phyloP scores from a whole-genome alignment of 2,888 invertebrate species.

The Microctonus hyperodae region DNA sequence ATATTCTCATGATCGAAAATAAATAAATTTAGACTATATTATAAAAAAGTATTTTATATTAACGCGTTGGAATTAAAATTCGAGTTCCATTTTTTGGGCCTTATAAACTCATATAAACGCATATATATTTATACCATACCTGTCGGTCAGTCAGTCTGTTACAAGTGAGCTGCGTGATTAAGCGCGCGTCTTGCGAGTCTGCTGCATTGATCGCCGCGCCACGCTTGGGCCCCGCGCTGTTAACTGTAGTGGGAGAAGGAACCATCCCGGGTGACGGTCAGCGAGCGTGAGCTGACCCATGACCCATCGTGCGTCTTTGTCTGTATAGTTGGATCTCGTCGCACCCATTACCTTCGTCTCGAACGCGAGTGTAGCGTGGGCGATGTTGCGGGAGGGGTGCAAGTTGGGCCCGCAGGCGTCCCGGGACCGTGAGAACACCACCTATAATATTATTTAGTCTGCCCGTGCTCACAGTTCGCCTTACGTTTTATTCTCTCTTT shows the following conservation, averaged over 20 bases:
- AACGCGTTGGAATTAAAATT: slow-evolving; percentile 28
- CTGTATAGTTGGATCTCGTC: slow-evolving; percentile 40
- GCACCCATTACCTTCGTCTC: slow-evolving; percentile 42
- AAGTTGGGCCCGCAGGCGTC: slow-evolving; percentile 63
- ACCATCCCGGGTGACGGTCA: slow-evolving; percentile 62
- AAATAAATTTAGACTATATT: not conserved
- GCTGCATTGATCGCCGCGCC: slow-evolving; percentile 17
- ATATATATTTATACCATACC: not conserved
- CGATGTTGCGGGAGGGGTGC: slow-evolving; percentile 52
- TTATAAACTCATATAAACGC: not conserved
- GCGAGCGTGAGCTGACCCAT: slow-evolving; percentile 62
- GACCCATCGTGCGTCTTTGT: slow-evolving; percentile 53
- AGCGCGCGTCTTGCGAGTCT: slow-evolving; percentile 44
- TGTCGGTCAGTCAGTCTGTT: slow-evolving; percentile 42
- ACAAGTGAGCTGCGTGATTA: slow-evolving; percentile 42
- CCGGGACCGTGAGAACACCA: slow-evolving; percentile 64
- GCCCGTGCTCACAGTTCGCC: slow-evolving; percentile 47
- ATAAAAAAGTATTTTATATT: not conserved
- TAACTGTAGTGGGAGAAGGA: slow-evolving; percentile 46
- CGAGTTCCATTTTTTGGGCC: slow-evolving; percentile 8
- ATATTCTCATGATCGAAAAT: slow-evolving; percentile 16
- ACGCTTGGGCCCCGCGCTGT: not conserved
- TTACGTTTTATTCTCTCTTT: slow-evolving; percentile 29
- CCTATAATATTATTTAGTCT: slow-evolving; percentile 64
- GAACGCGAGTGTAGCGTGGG: slow-evolving; percentile 51